Evolutionary conservation across 2,797 vertebrate species (phyloP).

Genomic region (Synaphobranchus kaupii): DNA sequence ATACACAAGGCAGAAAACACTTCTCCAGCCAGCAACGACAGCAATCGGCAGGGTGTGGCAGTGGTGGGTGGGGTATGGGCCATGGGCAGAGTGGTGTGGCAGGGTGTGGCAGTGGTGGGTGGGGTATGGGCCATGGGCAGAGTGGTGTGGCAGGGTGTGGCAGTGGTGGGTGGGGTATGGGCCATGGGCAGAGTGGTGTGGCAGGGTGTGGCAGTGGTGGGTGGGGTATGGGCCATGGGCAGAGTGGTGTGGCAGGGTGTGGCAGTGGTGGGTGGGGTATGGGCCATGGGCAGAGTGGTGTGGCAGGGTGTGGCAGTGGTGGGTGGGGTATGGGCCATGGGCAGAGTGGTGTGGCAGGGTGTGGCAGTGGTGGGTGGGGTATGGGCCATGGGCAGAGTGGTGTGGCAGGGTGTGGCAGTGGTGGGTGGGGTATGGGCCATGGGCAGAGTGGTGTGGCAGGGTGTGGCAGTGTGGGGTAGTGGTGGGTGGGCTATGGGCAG

Average conservation of each 20-base stretch:
- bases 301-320: background rate
- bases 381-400: no score
- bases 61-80: no score
- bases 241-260: background rate
- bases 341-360: no score
- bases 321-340: background rate
- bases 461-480: no score
- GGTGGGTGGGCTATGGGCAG: no score
- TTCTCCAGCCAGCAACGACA: no score
- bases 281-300: background rate
- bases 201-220: no score
- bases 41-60: conserved; percentile 37
- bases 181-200: background rate
- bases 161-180: background rate
- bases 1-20: conserved; percentile 29
- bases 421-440: background rate
- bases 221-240: background rate
- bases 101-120: background rate
- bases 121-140: no score
- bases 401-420: no score
- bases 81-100: no score
- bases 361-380: background rate
- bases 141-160: no score
- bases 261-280: background rate
- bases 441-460: background rate